These are phyloP conservation scores for Lagenorhynchus albirostris DNA, from an alignment of 2,113 vertebrate species.

Conservation along the genomic window DNA sequence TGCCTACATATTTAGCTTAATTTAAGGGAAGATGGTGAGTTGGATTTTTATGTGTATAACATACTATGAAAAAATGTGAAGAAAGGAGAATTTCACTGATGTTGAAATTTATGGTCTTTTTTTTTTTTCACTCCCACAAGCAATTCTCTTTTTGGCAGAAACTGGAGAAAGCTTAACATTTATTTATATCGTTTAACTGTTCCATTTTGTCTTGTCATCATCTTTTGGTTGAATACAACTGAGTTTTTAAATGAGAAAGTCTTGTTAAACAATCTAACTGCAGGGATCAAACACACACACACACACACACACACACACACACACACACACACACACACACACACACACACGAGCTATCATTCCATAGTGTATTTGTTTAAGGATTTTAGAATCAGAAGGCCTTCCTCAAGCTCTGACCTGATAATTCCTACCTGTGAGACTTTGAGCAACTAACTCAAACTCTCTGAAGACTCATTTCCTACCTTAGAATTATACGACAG, in stretches of 20 bases:
- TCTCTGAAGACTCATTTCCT: neutral
- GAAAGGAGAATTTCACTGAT: slow-evolving; percentile 20
- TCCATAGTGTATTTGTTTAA: neutral
- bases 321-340: too few species aligned
- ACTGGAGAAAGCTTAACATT: neutral
- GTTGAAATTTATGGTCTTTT: neutral
- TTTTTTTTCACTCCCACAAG: neutral
- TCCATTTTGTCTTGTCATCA: neutral
- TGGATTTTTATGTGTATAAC: neutral
- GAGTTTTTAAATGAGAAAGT: neutral
- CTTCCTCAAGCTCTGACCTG: neutral
- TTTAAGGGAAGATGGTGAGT: neutral
- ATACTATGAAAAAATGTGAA: neutral
- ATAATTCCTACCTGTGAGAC: neutral
- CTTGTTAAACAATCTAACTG: neutral
- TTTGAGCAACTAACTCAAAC: neutral
- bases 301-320: too few species aligned
- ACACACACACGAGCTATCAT: neutral
- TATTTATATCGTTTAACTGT: neutral
- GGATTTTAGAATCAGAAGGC: neutral
- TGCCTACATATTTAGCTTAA: neutral
- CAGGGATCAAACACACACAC: neutral
- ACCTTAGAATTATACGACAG: neutral
- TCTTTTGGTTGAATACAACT: neutral
- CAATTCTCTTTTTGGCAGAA: slow-evolving; percentile 28